These are phyloP conservation scores for Nycticryphes semicollaris DNA, from an alignment of 2,113 vertebrate genomes.

Conservation along the genomic window DNA sequence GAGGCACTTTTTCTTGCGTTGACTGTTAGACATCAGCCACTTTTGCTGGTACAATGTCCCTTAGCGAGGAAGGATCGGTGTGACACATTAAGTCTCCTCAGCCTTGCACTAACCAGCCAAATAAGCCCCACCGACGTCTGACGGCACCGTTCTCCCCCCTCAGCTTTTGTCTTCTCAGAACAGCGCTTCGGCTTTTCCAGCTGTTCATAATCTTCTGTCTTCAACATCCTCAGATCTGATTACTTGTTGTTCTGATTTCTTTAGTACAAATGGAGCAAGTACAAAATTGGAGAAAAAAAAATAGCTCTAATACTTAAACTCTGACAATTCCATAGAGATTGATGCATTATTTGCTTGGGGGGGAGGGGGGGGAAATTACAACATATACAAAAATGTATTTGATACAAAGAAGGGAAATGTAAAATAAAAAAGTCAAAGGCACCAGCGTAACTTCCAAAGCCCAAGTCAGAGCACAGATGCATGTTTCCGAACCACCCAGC, in stretches of 20 bases:
- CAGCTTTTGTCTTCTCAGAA: neutral
- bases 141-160: neutral
- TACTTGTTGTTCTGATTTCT: constrained; percentile 53
- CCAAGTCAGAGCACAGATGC: constrained; percentile 52
- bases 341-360: constrained; percentile 67
- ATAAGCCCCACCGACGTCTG: neutral
- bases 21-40: neutral
- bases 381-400: constrained; percentile 81
- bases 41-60: neutral
- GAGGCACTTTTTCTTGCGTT: constrained; percentile 28
- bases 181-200: neutral
- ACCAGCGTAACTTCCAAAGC: constrained; percentile 63
- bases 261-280: constrained; percentile 61
- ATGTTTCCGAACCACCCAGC: constrained; percentile 56
- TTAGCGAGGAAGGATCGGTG: neutral
- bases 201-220: neutral
- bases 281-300: constrained; percentile 30
- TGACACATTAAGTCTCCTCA: neutral
- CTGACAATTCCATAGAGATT: constrained; percentile 64
- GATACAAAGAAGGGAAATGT: constrained; percentile 68
- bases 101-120: neutral
- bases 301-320: constrained; percentile 67
- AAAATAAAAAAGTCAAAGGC: constrained; percentile 53
- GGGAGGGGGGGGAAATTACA: constrained; percentile 49
- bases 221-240: constrained; percentile 46